Evolutionary conservation across 1,140 invertebrate species (phyloP).

Genomic region (Danaus melanippus): DNA sequence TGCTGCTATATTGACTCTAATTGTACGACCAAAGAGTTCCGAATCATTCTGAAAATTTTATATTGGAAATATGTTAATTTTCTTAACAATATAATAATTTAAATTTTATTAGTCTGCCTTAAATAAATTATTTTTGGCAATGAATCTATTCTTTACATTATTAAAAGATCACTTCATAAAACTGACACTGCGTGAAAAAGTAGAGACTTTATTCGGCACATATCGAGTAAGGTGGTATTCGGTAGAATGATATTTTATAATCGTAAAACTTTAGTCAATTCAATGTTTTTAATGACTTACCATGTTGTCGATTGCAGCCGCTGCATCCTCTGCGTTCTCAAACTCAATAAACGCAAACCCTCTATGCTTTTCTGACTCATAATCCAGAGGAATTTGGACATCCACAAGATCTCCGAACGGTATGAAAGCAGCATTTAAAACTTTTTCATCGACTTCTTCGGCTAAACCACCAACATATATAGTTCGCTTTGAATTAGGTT

Average conservation of each 20-base stretch:
- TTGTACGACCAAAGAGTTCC: conserved; percentile 96
- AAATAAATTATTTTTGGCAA: no score
- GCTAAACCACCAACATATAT: conserved; percentile 92
- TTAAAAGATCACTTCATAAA: no score
- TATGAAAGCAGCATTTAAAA: conserved; percentile 96
- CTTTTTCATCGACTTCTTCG: conserved; percentile 97
- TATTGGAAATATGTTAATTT: neutral
- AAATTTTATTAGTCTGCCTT: neutral
- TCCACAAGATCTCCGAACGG: conserved; percentile 98
- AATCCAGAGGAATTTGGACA: conserved; percentile 98
- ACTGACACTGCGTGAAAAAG: no score
- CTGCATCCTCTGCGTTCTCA: conserved; percentile 94
- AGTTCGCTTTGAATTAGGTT: conserved; percentile 80
- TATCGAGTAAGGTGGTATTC: no score
- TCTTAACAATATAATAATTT: conserved; percentile 1
- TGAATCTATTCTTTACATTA: no score
- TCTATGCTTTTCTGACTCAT: conserved; percentile 96
- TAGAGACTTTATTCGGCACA: no score
- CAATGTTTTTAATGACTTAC: conserved; percentile 65
- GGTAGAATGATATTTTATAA: no score
- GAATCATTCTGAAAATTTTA: conserved; percentile 89
- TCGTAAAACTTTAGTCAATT: no score
- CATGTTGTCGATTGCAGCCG: conserved; percentile 99
- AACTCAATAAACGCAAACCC: conserved; percentile 99
- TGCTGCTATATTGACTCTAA: conserved; percentile 97